phyloP scores from a whole-genome alignment of 2,888 invertebrate genomes.

The Galeopsomyia nigrocyanea region DNA sequence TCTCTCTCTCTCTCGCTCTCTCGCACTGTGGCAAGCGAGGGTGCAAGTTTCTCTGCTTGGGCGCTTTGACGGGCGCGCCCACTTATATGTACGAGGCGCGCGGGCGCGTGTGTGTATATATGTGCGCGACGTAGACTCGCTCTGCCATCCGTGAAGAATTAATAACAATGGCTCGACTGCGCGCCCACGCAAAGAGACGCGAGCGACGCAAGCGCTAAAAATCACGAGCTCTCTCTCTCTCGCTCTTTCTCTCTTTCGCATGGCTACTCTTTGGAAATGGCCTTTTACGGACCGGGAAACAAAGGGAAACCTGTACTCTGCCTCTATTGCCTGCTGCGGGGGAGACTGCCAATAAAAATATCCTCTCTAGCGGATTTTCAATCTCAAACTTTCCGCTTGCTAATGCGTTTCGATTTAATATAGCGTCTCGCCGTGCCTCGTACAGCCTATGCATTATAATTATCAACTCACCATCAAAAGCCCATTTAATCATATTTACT shows the following conservation, averaged over 20 bases:
- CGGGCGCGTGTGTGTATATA: conserved; percentile 23
- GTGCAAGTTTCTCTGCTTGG: background rate
- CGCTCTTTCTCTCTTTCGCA: conserved; percentile 6
- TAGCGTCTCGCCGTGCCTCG: no score
- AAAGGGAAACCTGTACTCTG: background rate
- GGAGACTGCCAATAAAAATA: background rate
- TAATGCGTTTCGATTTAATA: no score
- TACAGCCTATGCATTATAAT: no score
- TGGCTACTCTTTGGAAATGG: conserved; percentile 22
- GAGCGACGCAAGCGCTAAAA: conserved; percentile 25
- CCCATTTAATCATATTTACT: no score
- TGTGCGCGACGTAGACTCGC: no score
- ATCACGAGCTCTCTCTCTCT: conserved; percentile 10
- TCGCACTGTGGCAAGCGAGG: background rate
- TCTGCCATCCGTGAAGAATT: conserved; percentile 55
- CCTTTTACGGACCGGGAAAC: conserved; percentile 29
- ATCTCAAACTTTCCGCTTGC: no score
- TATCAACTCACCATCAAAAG: conserved; percentile 13
- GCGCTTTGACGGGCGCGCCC: conserved; percentile 60
- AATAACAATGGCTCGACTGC: conserved; percentile 58
- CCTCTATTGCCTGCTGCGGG: background rate
- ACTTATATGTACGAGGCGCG: conserved; percentile 49
- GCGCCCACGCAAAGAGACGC: conserved; percentile 10
- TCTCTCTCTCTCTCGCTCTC: conserved; percentile 19
- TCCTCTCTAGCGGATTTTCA: no score